Evolutionary conservation across 1,140 invertebrate species (phyloP), one percentile per base, ranked within the genome.

Genomic region (Drosophila paulistorum): DNA sequence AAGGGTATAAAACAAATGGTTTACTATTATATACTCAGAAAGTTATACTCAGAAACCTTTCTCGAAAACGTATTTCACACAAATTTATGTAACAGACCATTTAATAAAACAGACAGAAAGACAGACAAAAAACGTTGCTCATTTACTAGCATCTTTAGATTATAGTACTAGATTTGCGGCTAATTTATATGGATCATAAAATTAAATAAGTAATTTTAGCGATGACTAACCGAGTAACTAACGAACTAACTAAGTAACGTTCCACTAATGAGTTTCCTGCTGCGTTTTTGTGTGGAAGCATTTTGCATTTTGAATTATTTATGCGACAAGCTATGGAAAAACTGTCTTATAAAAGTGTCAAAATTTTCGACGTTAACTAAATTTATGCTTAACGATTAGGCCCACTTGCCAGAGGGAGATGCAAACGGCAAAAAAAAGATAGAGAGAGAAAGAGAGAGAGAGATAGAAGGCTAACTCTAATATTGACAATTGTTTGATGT

Each of bases 331-430:
- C 80, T 58, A 83, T 84, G 61, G 80, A 77, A 74, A 72, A 89
- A 84, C 81, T 89, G 84, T 77, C 80, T 81, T 89, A 89, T 89
- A 89, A 89, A 89, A 89, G 85, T 89, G 84, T 89, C 84, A 89
- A 84, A 89, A 89, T 73, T 77, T 76, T 84, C 69, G 71, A 75
- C 81, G 48, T 14, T 55, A 55, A 62, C 67, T 74, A 77, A 74
- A 71, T 89, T 89, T 89, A 90, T 89, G 84, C 61, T 39, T 68
- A 77, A 9, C 74, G 77, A 81, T 81, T 89, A 80, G 57, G 39
- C 41, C 82, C 82, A 73, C 33, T 1, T 13, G 37, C 10, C 55
- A 10, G 26, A 66, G 23, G 63, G 68, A 59, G 17, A 17, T 30
- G 30, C 30, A 42, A n/a, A 11, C 1, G 1, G 9, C 17, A 1